Conservation (phyloP, 2,113 vertebrate species). For the Malaclemys terrapin region DNA sequence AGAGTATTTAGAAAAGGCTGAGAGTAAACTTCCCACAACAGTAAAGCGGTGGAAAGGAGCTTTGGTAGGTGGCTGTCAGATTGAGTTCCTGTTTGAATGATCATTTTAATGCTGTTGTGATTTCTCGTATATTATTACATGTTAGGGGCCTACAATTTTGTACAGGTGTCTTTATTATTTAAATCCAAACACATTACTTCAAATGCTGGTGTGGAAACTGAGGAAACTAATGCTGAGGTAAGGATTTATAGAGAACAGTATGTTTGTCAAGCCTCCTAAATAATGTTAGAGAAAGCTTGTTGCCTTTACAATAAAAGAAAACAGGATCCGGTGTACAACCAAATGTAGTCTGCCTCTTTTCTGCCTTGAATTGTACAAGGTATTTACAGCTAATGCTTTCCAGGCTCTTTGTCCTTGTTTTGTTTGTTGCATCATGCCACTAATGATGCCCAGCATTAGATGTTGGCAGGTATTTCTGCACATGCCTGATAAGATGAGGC, state of each 20-base stretch:
- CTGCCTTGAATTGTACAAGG: background rate
- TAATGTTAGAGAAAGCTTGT: too few species aligned
- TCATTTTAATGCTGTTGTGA: background rate
- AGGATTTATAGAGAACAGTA: background rate
- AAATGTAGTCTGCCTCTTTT: background rate
- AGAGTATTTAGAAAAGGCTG: background rate
- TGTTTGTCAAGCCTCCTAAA: background rate
- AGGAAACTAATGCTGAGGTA: rapidly evolving
- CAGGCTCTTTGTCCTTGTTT: background rate
- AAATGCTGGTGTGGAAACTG: background rate
- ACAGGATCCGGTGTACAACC: background rate
- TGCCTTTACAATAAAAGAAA: background rate
- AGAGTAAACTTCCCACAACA: rapidly evolving
- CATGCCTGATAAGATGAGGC: constrained; percentile 1
- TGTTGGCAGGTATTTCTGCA: background rate
- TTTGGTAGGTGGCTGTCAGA: background rate
- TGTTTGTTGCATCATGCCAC: background rate
- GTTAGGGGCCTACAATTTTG: background rate
- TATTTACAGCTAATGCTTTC: background rate
- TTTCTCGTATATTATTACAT: background rate
- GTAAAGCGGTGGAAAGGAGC: background rate
- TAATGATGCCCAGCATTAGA: background rate
- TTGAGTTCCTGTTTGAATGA: background rate
- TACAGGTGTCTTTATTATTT: background rate
- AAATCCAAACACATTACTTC: background rate